These are phyloP conservation scores for Myiotriccus ornatus DNA, from an alignment of 2,797 vertebrate species.

Conservation along the genomic window DNA sequence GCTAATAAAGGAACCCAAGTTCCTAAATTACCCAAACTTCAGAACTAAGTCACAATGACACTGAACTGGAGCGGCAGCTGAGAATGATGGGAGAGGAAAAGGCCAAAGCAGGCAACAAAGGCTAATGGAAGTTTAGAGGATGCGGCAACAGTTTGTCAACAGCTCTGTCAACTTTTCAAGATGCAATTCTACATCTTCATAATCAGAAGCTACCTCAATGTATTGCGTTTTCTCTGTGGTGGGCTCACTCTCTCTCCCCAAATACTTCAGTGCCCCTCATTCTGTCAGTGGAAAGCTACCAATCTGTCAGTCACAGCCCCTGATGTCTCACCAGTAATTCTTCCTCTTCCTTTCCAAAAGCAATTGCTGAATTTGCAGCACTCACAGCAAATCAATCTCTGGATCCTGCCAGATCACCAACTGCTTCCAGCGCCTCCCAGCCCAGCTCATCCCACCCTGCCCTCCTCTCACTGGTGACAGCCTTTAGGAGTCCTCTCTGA, in stretches of 20 bases:
- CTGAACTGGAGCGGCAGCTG: not conserved
- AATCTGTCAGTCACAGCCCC: slow-evolving; percentile 51
- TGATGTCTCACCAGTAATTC: slow-evolving; percentile 49
- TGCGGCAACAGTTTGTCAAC: slow-evolving; percentile 36
- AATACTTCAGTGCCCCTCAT: slow-evolving; percentile 35
- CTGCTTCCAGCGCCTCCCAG: not conserved
- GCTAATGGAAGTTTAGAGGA: not conserved
- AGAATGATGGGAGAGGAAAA: not conserved
- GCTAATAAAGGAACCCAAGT: not conserved
- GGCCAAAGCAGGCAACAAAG: slow-evolving; percentile 5
- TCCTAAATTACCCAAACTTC: not conserved
- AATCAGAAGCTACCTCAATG: slow-evolving; percentile 2
- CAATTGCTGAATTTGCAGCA: slow-evolving; percentile 11
- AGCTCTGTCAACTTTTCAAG: slow-evolving; percentile 26
- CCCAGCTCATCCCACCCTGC: not conserved
- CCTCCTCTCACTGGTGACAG: not conserved
- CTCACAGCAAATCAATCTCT: slow-evolving; percentile 22
- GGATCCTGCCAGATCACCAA: not conserved
- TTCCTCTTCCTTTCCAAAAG: slow-evolving; percentile 30
- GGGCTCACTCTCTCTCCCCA: slow-evolving; percentile 38
- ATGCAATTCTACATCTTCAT: slow-evolving; percentile 45
- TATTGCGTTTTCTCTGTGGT: slow-evolving; percentile 41
- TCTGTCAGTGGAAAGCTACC: slow-evolving; percentile 51
- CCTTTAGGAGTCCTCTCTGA: not conserved
- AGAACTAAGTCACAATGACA: not conserved